Percentiles rank a stretch among this genome's conserved stretches.
phyloP scores from a whole-genome alignment of 2,113 vertebrate species.

The Misgurnus anguillicaudatus region DNA sequence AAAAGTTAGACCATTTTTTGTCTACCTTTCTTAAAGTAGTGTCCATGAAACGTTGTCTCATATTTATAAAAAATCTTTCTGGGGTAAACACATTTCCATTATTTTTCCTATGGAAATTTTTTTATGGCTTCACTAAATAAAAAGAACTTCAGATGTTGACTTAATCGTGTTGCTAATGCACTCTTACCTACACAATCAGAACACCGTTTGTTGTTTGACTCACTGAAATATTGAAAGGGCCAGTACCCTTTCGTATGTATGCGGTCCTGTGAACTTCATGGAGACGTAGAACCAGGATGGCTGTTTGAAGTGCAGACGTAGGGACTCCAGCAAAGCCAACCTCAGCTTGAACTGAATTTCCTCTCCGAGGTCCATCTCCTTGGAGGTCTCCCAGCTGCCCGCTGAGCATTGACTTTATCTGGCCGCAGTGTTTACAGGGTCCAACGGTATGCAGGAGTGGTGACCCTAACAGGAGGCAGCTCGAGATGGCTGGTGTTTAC shows the following conservation, averaged over 20 bases:
- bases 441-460: constrained; percentile 25
- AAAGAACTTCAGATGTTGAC: constrained; percentile 32
- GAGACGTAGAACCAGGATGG: constrained; percentile 42
- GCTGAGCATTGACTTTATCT: constrained; percentile 42
- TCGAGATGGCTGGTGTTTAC: constrained; percentile 68
- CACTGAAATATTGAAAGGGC: constrained; percentile 55
- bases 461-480: constrained; percentile 51
- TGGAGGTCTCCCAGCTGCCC: constrained; percentile 56
- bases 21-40: background rate
- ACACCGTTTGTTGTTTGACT: constrained; percentile 28
- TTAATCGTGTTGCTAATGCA: constrained; percentile 42
- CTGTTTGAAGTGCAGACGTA: constrained; percentile 51
- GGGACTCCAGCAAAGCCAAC: constrained; percentile 30
- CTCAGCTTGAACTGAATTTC: constrained; percentile 28
- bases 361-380: constrained; percentile 33
- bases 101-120: background rate
- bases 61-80: background rate
- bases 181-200: constrained; percentile 24
- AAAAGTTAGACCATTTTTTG: too few species aligned
- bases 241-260: constrained; percentile 33
- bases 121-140: background rate
- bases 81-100: constrained; percentile 8
- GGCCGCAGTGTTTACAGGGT: constrained; percentile 51
- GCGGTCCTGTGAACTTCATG: constrained; percentile 50
- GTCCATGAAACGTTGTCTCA: background rate